A percentile compares a stretch with the other conserved stretches of the same genome.
Evolutionary conservation across 1,140 invertebrate genomes (phyloP).

Genomic region (Bathynomus jamesi): DNA sequence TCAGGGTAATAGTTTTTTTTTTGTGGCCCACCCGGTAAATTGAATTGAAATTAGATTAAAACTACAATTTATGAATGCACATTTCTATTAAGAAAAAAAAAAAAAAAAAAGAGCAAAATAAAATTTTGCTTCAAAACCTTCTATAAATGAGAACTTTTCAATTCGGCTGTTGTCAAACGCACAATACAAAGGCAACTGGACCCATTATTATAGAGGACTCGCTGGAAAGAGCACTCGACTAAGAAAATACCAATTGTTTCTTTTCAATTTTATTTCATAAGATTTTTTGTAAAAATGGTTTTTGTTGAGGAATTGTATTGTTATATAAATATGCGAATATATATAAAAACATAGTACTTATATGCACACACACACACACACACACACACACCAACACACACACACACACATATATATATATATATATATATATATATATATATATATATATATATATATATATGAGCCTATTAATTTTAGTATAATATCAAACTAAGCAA

Average conservation of each 20-base stretch:
- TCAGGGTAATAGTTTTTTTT: no score
- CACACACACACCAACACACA: not conserved
- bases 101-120: no score
- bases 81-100: no score
- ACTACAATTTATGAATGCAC: no score
- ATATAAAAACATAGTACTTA: not conserved
- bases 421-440: not conserved
- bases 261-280: not conserved
- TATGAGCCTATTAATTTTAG: no score
- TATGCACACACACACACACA: not conserved
- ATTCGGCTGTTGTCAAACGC: not conserved
- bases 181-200: not conserved
- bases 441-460: constrained; percentile 1
- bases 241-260: not conserved
- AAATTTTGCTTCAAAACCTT: not conserved
- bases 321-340: not conserved
- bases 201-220: not conserved
- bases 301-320: not conserved
- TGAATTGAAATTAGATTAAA: no score
- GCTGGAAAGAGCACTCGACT: not conserved
- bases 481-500: no score
- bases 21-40: no score
- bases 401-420: not conserved
- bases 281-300: not conserved
- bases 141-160: not conserved